These are phyloP conservation scores for Pitta sordida DNA, from an alignment of 2,113 vertebrate genomes.

Conservation along the genomic window DNA sequence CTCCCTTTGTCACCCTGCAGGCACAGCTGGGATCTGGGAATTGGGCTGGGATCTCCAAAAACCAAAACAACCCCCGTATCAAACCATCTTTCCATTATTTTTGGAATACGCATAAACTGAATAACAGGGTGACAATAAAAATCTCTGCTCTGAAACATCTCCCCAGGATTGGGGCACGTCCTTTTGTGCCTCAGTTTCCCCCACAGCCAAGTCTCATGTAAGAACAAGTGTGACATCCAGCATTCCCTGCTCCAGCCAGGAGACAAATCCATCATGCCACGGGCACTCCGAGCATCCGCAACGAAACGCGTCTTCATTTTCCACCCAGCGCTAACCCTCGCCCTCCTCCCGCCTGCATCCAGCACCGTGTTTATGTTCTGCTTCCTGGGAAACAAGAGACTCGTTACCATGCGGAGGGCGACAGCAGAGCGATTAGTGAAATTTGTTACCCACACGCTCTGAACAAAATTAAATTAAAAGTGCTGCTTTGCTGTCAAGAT, in stretches of 20 bases:
- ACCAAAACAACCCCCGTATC: background rate
- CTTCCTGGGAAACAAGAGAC: conserved; percentile 68
- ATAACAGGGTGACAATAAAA: background rate
- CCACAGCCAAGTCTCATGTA: accelerated
- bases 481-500: conserved; percentile 80
- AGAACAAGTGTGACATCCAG: accelerated
- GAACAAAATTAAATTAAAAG: conserved; percentile 84
- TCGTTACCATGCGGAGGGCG: conserved; percentile 73
- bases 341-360: background rate
- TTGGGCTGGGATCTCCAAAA: accelerated
- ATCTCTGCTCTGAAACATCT: background rate
- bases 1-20: background rate
- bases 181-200: background rate
- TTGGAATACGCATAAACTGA: background rate
- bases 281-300: background rate
- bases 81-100: background rate
- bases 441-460: conserved; percentile 77
- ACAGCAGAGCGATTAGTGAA: conserved; percentile 77
- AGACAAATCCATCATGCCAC: background rate
- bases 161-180: accelerated
- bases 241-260: background rate
- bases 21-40: background rate
- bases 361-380: conserved; percentile 26
- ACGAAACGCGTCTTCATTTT: background rate
- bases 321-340: background rate